phyloP scores from a whole-genome alignment of 2,797 vertebrate species.

The Echiichthys vipera region DNA sequence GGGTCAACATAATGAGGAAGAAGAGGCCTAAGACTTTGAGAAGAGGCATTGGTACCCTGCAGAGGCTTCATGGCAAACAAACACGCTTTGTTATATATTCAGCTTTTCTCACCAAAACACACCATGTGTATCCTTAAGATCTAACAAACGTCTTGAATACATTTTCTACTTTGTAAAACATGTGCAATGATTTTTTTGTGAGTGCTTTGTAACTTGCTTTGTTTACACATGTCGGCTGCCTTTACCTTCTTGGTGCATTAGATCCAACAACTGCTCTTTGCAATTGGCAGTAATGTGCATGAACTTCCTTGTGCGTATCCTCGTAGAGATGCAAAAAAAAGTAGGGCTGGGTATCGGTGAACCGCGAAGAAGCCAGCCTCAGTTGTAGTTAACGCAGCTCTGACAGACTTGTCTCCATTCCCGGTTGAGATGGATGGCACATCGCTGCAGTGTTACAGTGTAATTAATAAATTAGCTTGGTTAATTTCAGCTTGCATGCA shows the following conservation, averaged over 20 bases:
- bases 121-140: neutral
- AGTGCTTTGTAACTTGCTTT: neutral
- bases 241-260: neutral
- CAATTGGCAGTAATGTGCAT: neutral
- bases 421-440: no score
- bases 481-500: no score
- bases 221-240: neutral
- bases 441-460: no score
- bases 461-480: no score
- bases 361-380: no score
- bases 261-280: neutral
- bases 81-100: neutral
- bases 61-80: constrained; percentile 15
- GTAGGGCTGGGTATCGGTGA: no score
- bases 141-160: neutral
- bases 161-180: constrained; percentile 1
- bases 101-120: neutral
- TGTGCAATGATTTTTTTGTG: neutral
- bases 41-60: neutral
- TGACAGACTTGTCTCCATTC: no score
- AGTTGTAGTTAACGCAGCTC: no score
- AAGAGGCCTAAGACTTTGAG: constrained; percentile 11
- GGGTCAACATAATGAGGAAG: constrained; percentile 30
- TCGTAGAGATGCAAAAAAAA: neutral
- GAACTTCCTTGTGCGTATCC: neutral